Conservation (phyloP, 2,113 vertebrate genomes). For the Propithecus coquereli region DNA sequence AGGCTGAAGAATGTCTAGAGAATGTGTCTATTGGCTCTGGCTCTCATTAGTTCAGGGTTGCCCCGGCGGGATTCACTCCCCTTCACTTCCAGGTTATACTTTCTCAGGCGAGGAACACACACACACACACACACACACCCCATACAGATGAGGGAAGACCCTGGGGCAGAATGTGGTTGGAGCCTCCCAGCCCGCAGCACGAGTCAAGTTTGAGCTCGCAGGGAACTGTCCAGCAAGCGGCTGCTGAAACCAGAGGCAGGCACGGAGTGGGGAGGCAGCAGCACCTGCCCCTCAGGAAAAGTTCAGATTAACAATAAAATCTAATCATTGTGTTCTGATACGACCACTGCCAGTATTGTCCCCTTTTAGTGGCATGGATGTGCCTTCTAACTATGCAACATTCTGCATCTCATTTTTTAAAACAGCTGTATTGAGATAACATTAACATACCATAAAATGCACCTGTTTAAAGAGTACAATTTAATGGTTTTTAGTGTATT, state of each 20-base stretch:
- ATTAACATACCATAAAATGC: neutral
- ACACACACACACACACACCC: neutral
- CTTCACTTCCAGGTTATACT: neutral
- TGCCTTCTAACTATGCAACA: neutral
- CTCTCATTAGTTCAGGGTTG: neutral
- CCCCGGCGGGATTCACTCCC: neutral
- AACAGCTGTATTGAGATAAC: neutral
- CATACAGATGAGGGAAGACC: neutral
- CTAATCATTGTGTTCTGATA: neutral
- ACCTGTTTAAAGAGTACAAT: neutral
- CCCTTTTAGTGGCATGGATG: no score
- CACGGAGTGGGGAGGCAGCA: accelerated
- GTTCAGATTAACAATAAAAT: neutral
- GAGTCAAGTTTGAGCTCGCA: neutral
- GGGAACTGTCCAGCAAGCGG: neutral
- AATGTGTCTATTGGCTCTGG: neutral
- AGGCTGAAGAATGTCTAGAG: no score
- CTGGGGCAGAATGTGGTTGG: neutral
- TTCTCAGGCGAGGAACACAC: neutral
- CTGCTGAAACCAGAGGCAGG: neutral
- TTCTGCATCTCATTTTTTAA: neutral
- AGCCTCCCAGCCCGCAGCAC: accelerated
- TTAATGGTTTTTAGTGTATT: neutral
- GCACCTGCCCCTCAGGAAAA: neutral
- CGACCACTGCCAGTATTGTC: neutral